Evolutionary conservation across 92 coral and sea anemone species (phyloP).

Genomic region (Muricea muricata): DNA sequence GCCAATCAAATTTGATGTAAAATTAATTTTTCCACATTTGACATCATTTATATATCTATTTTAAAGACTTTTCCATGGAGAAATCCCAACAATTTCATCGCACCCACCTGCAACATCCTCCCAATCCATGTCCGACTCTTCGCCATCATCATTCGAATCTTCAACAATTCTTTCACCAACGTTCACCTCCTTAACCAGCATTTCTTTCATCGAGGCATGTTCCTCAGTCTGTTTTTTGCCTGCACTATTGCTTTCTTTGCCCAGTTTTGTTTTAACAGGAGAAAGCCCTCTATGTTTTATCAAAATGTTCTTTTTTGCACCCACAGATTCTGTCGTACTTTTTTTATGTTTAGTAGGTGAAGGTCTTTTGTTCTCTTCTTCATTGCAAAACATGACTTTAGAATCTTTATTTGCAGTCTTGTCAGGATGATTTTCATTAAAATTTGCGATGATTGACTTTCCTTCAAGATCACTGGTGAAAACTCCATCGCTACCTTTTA

Average conservation of each 20-base stretch:
- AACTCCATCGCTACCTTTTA: neutral
- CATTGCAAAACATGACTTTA: neutral
- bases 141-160: conserved; percentile 24
- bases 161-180: neutral
- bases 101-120: conserved; percentile 84
- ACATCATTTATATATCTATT: no score
- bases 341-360: neutral
- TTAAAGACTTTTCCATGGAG: no score
- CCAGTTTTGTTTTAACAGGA: neutral
- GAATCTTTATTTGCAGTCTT: neutral
- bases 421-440: neutral
- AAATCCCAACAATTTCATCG: no score
- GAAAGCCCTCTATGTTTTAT: neutral
- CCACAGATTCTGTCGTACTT: neutral
- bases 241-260: neutral
- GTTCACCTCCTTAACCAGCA: neutral
- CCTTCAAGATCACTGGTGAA: neutral
- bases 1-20: no score
- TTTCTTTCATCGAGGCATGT: neutral
- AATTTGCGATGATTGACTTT: neutral
- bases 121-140: conserved; percentile 78
- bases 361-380: neutral
- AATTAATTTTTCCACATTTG: no score
- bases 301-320: neutral
- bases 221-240: neutral